Evolutionary conservation across 1,140 invertebrate genomes (phyloP).

Genomic region (Lutraria rhynchaena): DNA sequence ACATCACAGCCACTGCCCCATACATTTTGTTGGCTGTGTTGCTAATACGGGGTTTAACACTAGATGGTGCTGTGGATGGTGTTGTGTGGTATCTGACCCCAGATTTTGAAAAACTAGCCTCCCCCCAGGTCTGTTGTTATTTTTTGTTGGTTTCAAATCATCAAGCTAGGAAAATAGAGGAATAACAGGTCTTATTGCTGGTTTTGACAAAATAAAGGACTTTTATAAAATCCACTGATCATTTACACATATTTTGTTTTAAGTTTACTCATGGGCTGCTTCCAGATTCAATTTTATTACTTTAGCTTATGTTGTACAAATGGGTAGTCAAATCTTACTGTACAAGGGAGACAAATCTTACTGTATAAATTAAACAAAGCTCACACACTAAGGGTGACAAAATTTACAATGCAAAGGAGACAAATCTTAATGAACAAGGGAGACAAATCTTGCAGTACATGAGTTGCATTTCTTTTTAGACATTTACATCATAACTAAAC

Average conservation of each 20-base stretch:
- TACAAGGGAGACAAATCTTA: not conserved
- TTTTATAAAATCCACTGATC: not conserved
- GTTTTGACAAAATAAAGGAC: not conserved
- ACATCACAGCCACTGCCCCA: conserved; percentile 81
- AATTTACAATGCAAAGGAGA: too few species aligned
- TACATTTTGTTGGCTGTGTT: conserved; percentile 82
- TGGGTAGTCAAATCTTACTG: not conserved
- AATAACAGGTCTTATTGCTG: not conserved
- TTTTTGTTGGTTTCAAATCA: not conserved
- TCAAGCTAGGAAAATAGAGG: not conserved
- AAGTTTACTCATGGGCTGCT: not conserved
- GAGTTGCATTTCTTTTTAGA: not conserved
- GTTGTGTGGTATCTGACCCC: conserved; percentile 90
- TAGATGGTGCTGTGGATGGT: conserved; percentile 80
- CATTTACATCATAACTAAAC: not conserved
- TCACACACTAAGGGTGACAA: too few species aligned
- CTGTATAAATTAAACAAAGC: not conserved
- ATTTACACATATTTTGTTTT: not conserved
- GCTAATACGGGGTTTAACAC: conserved; percentile 79
- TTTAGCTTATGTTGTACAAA: not conserved
- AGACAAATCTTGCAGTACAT: not conserved
- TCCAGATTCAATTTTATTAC: not conserved
- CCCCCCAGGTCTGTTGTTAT: conserved; percentile 62
- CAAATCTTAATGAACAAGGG: not conserved
- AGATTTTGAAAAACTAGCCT: conserved; percentile 85